Evolutionary conservation across 2,113 vertebrate genomes (phyloP).

Genomic region (Gallinago jamesoni): DNA sequence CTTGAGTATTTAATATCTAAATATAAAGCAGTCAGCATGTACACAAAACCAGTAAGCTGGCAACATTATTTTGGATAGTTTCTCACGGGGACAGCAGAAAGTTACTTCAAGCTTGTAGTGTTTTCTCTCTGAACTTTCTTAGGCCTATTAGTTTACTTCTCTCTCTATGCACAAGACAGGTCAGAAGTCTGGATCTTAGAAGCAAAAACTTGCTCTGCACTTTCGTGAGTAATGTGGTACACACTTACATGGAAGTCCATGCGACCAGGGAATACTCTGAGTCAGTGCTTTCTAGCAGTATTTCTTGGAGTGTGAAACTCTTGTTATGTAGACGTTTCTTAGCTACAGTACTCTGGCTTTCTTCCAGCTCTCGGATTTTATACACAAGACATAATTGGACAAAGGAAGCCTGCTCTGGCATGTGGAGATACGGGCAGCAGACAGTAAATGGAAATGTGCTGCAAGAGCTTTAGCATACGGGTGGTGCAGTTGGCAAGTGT

Average conservation of each 20-base stretch:
- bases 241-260: background rate
- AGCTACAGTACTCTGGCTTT: background rate
- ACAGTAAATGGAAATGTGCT: background rate
- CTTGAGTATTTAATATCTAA: background rate
- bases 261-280: background rate
- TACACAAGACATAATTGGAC: background rate
- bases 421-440: accelerated
- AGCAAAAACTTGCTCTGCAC: background rate
- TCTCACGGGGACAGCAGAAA: background rate
- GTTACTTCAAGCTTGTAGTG: background rate
- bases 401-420: background rate
- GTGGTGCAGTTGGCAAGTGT: background rate
- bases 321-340: background rate
- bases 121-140: background rate
- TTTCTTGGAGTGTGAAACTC: background rate
- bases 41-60: background rate
- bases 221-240: background rate
- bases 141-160: background rate
- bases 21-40: background rate
- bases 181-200: background rate
- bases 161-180: background rate
- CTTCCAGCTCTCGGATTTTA: background rate
- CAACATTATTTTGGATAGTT: background rate
- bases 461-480: background rate
- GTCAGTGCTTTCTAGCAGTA: background rate